Evolutionary conservation across 1,140 invertebrate species (phyloP), one percentile per base, ranked within the genome.

Genomic region (Drosophila azteca): DNA sequence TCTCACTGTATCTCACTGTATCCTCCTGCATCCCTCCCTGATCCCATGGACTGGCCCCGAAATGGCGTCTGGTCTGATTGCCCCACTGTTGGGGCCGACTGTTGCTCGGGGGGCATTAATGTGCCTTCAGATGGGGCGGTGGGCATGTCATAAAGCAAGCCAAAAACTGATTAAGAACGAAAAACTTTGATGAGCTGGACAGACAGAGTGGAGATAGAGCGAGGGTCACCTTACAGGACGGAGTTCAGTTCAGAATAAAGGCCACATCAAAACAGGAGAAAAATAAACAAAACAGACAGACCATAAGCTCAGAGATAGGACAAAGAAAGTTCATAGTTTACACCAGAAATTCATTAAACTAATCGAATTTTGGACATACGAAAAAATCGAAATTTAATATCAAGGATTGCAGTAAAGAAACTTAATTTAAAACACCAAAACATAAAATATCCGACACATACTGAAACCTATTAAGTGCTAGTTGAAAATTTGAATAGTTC

Each of bases 151-250:
- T 70, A 70, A 69, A 69, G 65, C 67, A 70, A 35, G 52, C 57
- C 67, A 70, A 52, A 70, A 70, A 70, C 67, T 70, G 67, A 70
- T 70, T 70, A 70, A 69, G 45, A 70, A 35, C 64, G 17, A 69
- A 57, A 70, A 69, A 64, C 67, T 70, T 70, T 70, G 67, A 70
- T 70, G 67, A 63, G 60, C 54, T 11, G 50, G 26, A 63, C 45
- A 35, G 52, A 69, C 64, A 50, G 26, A 35, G 31, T 44, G 13
- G 22, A 68, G 24, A 43, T 29, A 63, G 11, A 24, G 15, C 9
- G 7, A 8, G 11, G 44, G 22, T 31, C 31, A 31, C 31, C 31
- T 9, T 54, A 48, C 46, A 20, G 45, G 50, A 35, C 31, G 22
- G 17, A 26, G 35, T 8, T 52, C 2, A 11, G 24, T 43, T 62